Conservation (phyloP, 1,140 invertebrate species). For the Brachionus asplanchnoidis region DNA sequence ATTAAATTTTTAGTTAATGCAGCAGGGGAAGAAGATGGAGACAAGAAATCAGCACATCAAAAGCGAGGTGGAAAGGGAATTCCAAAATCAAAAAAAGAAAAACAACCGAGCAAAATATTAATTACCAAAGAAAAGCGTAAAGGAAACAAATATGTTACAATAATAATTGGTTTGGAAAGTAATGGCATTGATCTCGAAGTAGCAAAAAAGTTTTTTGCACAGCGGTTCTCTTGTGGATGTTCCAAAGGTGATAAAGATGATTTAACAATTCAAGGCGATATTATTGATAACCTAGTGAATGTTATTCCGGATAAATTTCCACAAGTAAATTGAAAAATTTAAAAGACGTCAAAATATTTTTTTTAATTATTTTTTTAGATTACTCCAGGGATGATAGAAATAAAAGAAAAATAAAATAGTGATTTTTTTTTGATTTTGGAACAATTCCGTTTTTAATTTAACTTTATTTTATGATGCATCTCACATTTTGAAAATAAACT, state of each 20-base stretch:
- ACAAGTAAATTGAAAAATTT: background rate
- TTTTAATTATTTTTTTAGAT: background rate
- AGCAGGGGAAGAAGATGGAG: slow-evolving; percentile 67
- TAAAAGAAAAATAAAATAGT: slow-evolving; percentile 18
- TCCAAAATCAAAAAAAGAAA: slow-evolving; percentile 78
- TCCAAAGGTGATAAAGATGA: slow-evolving; percentile 97
- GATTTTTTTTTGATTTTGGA: background rate
- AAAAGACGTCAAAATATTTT: background rate
- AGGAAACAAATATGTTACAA: slow-evolving; percentile 94
- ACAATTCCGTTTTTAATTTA: background rate
- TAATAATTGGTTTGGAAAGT: slow-evolving; percentile 67
- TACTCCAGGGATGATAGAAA: background rate
- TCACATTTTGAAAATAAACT: background rate
- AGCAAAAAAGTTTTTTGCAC: slow-evolving; percentile 94
- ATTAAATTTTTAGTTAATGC: background rate
- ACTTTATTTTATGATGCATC: background rate
- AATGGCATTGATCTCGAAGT: slow-evolving; percentile 96
- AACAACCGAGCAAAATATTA: slow-evolving; percentile 69
- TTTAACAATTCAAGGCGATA: slow-evolving; percentile 87
- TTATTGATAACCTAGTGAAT: slow-evolving; percentile 94
- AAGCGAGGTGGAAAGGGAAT: slow-evolving; percentile 75
- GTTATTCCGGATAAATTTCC: slow-evolving; percentile 86
- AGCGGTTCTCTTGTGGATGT: slow-evolving; percentile 94
- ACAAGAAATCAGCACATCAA: slow-evolving; percentile 82
- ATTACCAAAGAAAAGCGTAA: slow-evolving; percentile 85